phyloP scores from a whole-genome alignment of 2,888 invertebrate genomes.

The Acrobasis suavella region DNA sequence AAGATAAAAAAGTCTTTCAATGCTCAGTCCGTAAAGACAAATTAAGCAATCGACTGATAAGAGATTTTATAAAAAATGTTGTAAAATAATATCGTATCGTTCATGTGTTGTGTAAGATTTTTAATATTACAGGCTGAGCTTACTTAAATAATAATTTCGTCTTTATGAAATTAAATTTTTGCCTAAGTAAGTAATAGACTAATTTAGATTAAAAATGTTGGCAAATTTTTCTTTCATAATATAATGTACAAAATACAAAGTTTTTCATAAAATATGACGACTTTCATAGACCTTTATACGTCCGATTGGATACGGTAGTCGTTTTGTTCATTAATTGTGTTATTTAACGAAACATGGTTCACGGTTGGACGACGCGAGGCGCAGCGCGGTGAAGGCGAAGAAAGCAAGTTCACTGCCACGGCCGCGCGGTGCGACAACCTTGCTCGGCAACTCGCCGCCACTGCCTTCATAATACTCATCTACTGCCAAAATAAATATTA shows the following conservation, averaged over 20 bases:
- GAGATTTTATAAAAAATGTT: too few relatives aligned
- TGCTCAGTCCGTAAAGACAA: too few relatives aligned
- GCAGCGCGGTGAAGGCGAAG: constrained; percentile 55
- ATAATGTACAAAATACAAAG: not conserved
- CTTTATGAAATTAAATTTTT: too few relatives aligned
- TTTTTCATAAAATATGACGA: not conserved
- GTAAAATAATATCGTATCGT: too few relatives aligned
- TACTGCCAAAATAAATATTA: constrained; percentile 50
- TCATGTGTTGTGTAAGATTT: too few relatives aligned
- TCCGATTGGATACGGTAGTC: constrained; percentile 36
- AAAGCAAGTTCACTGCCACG: constrained; percentile 82
- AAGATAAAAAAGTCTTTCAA: too few relatives aligned
- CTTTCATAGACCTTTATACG: not conserved
- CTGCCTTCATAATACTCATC: constrained; percentile 46
- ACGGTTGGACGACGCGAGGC: constrained; percentile 60
- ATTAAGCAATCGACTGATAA: too few relatives aligned
- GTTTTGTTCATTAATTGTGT: constrained; percentile 42
- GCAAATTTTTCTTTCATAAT: not conserved
- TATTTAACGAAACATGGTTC: constrained; percentile 52
- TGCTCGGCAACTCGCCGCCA: constrained; percentile 39
- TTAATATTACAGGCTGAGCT: too few relatives aligned
- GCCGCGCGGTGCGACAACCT: constrained; percentile 75
- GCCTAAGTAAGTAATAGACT: too few relatives aligned
- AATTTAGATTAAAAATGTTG: too few relatives aligned
- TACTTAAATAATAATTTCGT: too few relatives aligned